These are phyloP conservation scores for Vanessa atalanta DNA, from an alignment of 1,140 invertebrate species.

Conservation along the genomic window DNA sequence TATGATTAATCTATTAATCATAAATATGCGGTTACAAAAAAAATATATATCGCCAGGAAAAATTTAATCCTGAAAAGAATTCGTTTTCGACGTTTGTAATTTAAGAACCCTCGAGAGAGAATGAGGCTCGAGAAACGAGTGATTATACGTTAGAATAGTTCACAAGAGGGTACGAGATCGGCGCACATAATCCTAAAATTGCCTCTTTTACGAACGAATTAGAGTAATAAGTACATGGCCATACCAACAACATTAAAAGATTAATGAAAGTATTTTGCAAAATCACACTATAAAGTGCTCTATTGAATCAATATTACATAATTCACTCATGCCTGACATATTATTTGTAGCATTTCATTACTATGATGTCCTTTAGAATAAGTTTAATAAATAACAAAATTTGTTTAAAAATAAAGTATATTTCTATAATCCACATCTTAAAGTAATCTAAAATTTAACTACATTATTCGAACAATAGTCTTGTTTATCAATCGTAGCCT, in stretches of 20 bases:
- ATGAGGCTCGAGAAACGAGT: constrained; percentile 24
- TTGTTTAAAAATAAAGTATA: constrained; percentile 32
- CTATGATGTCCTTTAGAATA: background rate
- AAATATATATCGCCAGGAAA: background rate
- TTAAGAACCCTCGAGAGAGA: constrained; percentile 25
- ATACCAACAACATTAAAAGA: background rate
- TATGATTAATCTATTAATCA: constrained; percentile 19
- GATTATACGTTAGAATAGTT: constrained; percentile 39
- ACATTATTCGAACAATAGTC: constrained; percentile 28
- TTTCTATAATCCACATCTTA: constrained; percentile 18
- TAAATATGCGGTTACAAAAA: background rate
- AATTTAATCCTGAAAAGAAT: constrained; percentile 6
- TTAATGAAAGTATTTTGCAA: background rate
- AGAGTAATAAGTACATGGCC: background rate
- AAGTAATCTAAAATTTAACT: constrained; percentile 17
- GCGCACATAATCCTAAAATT: constrained; percentile 36
- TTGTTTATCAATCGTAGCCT: constrained; percentile 56
- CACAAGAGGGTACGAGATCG: constrained; percentile 36
- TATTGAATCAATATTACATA: too few species aligned
- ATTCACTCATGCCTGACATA: too few species aligned
- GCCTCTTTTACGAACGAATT: constrained; percentile 23
- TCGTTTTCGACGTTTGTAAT: constrained; percentile 13
- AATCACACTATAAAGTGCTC: background rate
- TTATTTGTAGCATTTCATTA: too few species aligned
- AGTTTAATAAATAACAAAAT: constrained; percentile 12